A percentile compares a stretch with the other conserved stretches of the same genome.
phyloP scores from a whole-genome alignment of 2,797 vertebrate genomes.

The Halcyon badia region DNA sequence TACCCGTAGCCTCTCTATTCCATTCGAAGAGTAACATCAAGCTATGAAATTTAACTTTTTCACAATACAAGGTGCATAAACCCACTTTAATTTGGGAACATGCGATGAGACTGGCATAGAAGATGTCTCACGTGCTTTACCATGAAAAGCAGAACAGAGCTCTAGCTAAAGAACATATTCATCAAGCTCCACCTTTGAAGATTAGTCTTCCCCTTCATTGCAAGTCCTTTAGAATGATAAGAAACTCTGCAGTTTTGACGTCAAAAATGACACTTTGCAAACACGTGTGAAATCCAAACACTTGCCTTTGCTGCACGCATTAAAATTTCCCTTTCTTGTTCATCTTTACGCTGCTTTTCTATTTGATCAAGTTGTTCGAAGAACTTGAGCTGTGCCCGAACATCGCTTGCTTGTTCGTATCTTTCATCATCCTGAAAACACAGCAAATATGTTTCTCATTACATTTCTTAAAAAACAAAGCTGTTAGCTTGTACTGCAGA shows the following conservation, averaged over 20 bases:
- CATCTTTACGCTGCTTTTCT: conserved; percentile 94
- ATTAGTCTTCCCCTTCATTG: neutral
- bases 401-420: conserved; percentile 88
- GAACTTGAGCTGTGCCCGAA: conserved; percentile 92
- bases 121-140: neutral
- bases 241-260: conserved; percentile 15
- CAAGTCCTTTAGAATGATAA: neutral
- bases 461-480: conserved; percentile 7
- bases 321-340: conserved; percentile 94
- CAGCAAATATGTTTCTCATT: conserved; percentile 16
- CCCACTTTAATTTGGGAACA: neutral
- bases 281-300: conserved; percentile 22
- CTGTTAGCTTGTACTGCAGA: neutral
- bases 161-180: neutral
- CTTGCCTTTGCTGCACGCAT: conserved; percentile 94
- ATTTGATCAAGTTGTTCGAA: conserved; percentile 97
- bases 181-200: conserved; percentile 6
- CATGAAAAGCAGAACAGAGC: neutral
- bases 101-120: neutral
- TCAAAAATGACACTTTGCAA: conserved; percentile 19
- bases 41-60: neutral
- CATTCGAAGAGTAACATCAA: neutral
- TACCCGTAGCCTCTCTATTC: neutral
- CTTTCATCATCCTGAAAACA: conserved; percentile 89
- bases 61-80: neutral